phyloP scores from a whole-genome alignment of 1,140 invertebrate species.

The Cyclina sinensis region DNA sequence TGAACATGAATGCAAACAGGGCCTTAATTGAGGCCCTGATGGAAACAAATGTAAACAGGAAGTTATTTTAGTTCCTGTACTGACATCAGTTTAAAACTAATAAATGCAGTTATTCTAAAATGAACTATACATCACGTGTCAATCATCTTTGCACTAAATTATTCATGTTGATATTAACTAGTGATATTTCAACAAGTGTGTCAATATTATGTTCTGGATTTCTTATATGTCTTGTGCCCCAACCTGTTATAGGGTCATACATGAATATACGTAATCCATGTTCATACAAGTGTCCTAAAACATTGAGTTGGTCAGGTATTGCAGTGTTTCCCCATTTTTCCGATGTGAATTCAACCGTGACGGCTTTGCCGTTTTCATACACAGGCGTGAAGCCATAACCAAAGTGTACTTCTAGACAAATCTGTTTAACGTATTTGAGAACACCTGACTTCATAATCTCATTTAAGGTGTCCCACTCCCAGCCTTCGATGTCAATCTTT shows the following conservation, averaged over 20 bases:
- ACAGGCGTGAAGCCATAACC: background rate
- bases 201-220: background rate
- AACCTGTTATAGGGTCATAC: background rate
- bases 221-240: background rate
- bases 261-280: constrained; percentile 26
- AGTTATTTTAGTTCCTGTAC: too few relatives aligned
- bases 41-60: too few relatives aligned
- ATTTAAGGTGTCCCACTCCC: constrained; percentile 15
- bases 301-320: constrained; percentile 14
- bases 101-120: too few relatives aligned
- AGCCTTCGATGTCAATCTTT: constrained; percentile 54
- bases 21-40: too few relatives aligned
- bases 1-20: too few relatives aligned
- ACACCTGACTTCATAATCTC: constrained; percentile 5
- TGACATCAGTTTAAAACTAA: too few relatives aligned
- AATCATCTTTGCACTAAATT: background rate
- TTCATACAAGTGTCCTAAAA: constrained; percentile 4
- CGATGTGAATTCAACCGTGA: background rate
- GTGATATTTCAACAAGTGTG: constrained; percentile 9
- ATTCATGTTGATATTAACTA: background rate
- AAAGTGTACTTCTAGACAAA: constrained; percentile 43
- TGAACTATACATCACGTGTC: too few relatives aligned
- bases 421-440: constrained; percentile 13
- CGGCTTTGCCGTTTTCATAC: background rate
- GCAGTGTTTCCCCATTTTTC: constrained; percentile 1